A percentile compares a stretch with the other conserved stretches of the same genome.
Evolutionary conservation across 2,888 invertebrate species (phyloP).

Genomic region (Drymonia ruficornis): DNA sequence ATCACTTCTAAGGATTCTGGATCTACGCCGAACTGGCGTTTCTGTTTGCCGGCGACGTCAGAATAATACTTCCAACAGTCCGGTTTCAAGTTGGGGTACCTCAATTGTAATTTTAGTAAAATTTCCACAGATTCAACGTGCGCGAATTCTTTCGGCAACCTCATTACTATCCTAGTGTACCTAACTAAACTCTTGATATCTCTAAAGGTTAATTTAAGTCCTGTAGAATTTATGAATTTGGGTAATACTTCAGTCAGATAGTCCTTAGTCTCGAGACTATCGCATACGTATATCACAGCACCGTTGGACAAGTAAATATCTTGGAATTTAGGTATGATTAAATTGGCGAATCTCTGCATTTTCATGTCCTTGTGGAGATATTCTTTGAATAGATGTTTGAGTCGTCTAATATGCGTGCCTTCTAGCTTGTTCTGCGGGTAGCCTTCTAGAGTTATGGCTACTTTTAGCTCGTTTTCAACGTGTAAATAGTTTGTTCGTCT

Average conservation of each 20-base stretch:
- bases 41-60: slow-evolving; percentile 74
- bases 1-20: slow-evolving; percentile 71
- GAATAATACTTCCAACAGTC: slow-evolving; percentile 77
- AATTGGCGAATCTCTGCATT: slow-evolving; percentile 62
- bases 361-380: slow-evolving; percentile 74
- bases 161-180: slow-evolving; percentile 71
- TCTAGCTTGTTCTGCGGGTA: slow-evolving; percentile 74
- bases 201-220: slow-evolving; percentile 66
- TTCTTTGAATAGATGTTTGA: slow-evolving; percentile 74
- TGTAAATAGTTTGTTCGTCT: slow-evolving; percentile 76
- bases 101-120: slow-evolving; percentile 53
- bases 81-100: slow-evolving; percentile 66
- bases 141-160: slow-evolving; percentile 65
- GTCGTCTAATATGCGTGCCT: slow-evolving; percentile 68
- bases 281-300: slow-evolving; percentile 76
- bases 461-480: slow-evolving; percentile 71
- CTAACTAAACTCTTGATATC: slow-evolving; percentile 66
- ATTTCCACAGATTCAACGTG: slow-evolving; percentile 66
- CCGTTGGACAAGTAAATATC: slow-evolving; percentile 75
- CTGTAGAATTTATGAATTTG: slow-evolving; percentile 69
- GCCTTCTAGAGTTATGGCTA: slow-evolving; percentile 70
- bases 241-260: slow-evolving; percentile 69
- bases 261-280: slow-evolving; percentile 75
- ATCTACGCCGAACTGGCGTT: slow-evolving; percentile 76
- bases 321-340: slow-evolving; percentile 74